These are phyloP conservation scores for Ormyrus labotus DNA, from an alignment of 2,888 invertebrate genomes.

Conservation along the genomic window DNA sequence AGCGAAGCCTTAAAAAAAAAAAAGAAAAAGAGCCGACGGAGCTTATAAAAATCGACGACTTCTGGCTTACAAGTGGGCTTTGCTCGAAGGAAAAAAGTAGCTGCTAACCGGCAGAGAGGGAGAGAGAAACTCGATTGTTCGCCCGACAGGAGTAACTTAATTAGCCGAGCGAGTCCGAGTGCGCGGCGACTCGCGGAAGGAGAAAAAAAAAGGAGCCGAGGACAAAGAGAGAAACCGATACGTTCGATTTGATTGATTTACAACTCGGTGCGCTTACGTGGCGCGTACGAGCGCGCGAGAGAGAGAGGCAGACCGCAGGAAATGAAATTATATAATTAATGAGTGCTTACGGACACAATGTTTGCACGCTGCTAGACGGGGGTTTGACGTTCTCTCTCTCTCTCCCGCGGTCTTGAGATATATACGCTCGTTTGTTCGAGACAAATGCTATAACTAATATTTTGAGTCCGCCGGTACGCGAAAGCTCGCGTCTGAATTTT, in stretches of 20 bases:
- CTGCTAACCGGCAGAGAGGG: too few species aligned
- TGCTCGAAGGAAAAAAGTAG: not conserved
- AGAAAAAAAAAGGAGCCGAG: not conserved
- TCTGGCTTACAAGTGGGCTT: not conserved
- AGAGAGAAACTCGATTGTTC: conserved; percentile 39
- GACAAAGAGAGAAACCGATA: not conserved
- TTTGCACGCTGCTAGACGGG: not conserved
- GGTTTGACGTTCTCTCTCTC: too few species aligned
- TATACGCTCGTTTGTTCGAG: too few species aligned
- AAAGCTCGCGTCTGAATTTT: too few species aligned
- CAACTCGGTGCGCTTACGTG: not conserved
- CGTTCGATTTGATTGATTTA: conserved; percentile 10
- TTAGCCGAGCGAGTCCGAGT: conserved; percentile 15
- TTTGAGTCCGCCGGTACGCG: too few species aligned
- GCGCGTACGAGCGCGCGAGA: not conserved
- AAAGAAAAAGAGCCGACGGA: not conserved
- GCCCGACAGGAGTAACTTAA: conserved; percentile 34
- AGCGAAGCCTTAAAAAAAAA: too few species aligned
- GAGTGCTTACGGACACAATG: conserved; percentile 14
- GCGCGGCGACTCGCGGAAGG: conserved; percentile 23
- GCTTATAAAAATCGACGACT: not conserved
- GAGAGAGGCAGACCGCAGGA: not conserved
- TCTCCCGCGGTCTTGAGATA: too few species aligned
- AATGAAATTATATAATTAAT: conserved; percentile 31
- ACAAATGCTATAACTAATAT: too few species aligned